Conservation (phyloP, 1,140 invertebrate species). For the Drosophila dunni region DNA sequence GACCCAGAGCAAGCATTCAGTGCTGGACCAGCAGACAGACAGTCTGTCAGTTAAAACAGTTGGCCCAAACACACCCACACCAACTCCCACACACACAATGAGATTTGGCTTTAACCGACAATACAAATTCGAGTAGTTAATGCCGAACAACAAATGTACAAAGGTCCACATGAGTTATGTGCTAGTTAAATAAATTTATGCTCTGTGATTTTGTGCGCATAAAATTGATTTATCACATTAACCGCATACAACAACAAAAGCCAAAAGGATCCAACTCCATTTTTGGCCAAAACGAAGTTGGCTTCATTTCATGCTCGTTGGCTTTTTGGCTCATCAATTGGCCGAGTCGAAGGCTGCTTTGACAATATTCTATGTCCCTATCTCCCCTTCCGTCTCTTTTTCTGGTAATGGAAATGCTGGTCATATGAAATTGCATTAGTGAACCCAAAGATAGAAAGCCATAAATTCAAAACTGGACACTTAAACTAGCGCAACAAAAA, state of each 20-base stretch:
- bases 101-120: constrained; percentile 33
- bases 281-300: constrained; percentile 45
- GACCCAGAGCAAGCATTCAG: constrained; percentile 31
- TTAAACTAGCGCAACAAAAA: constrained; percentile 46
- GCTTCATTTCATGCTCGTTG: constrained; percentile 81
- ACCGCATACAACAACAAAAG: constrained; percentile 54
- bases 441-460: constrained; percentile 59
- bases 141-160: constrained; percentile 33
- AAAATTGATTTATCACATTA: constrained; percentile 83
- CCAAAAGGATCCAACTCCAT: background rate
- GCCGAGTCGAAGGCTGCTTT: constrained; percentile 45
- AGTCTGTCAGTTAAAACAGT: constrained; percentile 5
- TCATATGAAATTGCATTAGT: constrained; percentile 75
- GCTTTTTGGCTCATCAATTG: constrained; percentile 81
- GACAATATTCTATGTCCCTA: constrained; percentile 28
- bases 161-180: constrained; percentile 70
- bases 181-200: constrained; percentile 83
- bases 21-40: background rate
- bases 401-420: constrained; percentile 37
- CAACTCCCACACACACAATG: background rate
- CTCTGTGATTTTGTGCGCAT: constrained; percentile 78
- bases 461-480: constrained; percentile 61
- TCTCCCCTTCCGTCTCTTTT: background rate
- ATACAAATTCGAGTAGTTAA: constrained; percentile 34
- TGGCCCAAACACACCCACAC: background rate